Conservation (phyloP, 2,888 invertebrate genomes). For the Himalopsyche japonica region DNA sequence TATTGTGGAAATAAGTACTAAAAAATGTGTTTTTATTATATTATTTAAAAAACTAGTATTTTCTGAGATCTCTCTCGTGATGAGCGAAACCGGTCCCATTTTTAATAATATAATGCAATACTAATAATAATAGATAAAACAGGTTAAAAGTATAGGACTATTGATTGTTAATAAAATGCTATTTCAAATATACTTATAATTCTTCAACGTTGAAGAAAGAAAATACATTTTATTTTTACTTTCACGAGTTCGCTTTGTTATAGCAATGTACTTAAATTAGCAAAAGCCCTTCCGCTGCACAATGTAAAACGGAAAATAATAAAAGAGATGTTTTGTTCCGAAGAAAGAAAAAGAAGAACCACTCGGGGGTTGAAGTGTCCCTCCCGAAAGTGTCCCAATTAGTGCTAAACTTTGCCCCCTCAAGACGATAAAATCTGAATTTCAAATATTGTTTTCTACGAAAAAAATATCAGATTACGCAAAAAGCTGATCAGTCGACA, state of each 20-base stretch:
- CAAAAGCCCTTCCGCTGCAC: neutral
- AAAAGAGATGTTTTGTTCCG: neutral
- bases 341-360: neutral
- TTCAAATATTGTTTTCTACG: conserved; percentile 27
- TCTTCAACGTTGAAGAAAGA: too few species aligned
- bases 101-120: too few species aligned
- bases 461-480: conserved; percentile 6
- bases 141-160: too few species aligned
- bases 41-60: too few species aligned
- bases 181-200: too few species aligned
- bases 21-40: too few species aligned
- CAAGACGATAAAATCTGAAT: conserved; percentile 18
- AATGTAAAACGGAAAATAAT: neutral
- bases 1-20: too few species aligned
- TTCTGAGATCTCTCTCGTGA: too few species aligned
- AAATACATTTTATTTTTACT: neutral
- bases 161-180: too few species aligned
- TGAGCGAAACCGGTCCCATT: too few species aligned
- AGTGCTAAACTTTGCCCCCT: conserved; percentile 23
- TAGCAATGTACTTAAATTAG: neutral
- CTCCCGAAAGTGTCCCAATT: conserved; percentile 24
- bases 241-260: neutral
- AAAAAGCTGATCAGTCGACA: neutral
- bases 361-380: conserved; percentile 4
- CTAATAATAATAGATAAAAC: too few species aligned